Conservation (phyloP, 2,888 invertebrate genomes). For the Pollenia griseotomentosa region DNA sequence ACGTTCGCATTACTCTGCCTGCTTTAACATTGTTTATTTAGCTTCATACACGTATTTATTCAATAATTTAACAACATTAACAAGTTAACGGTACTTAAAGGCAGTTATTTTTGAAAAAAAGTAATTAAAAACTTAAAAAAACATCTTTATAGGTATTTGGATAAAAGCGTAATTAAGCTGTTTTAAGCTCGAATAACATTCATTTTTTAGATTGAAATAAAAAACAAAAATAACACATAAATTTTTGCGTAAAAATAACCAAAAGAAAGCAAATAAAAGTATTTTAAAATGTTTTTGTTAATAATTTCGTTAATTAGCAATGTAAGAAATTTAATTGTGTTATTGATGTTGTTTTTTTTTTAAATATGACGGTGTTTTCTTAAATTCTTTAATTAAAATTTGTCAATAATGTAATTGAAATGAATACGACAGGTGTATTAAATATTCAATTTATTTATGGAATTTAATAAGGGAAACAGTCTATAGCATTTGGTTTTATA, state of each 20-base stretch:
- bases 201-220: slow-evolving; percentile 4
- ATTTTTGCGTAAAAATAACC: neutral
- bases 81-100: slow-evolving; percentile 50
- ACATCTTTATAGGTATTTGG: slow-evolving; percentile 7
- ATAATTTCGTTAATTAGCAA: slow-evolving; percentile 26
- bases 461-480: neutral
- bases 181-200: slow-evolving; percentile 22
- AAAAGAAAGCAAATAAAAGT: neutral
- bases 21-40: slow-evolving; percentile 6
- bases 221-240: neutral
- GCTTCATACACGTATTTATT: slow-evolving; percentile 29
- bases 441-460: slow-evolving; percentile 1
- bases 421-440: neutral
- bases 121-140: neutral
- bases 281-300: slow-evolving; percentile 10
- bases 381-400: neutral
- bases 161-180: slow-evolving; percentile 27
- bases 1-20: neutral
- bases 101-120: slow-evolving; percentile 36
- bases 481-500: neutral
- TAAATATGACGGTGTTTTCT: slow-evolving; percentile 1
- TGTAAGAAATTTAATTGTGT: neutral
- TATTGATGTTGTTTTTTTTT: neutral
- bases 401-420: slow-evolving; percentile 25
- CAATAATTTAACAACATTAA: slow-evolving; percentile 44